phyloP scores from a whole-genome alignment of 1,140 invertebrate genomes.

The Melanaphis sacchari region DNA sequence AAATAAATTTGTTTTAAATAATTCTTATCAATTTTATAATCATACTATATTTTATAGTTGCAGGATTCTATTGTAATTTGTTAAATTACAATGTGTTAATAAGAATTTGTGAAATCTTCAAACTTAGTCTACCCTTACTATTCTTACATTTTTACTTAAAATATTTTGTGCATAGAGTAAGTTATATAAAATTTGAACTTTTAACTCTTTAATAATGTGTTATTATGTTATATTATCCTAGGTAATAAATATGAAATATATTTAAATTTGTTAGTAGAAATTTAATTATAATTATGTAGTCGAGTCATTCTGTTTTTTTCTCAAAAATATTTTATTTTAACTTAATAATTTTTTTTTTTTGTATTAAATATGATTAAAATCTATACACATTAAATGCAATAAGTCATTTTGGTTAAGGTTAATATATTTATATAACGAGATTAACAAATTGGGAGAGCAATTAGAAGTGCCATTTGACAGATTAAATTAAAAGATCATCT shows the following conservation, averaged over 20 bases:
- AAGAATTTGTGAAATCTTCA: neutral
- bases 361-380: too few relatives aligned
- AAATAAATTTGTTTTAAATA: neutral
- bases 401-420: too few relatives aligned
- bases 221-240: neutral
- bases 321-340: too few relatives aligned
- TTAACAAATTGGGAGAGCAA: too few relatives aligned
- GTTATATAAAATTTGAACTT: neutral
- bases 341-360: too few relatives aligned
- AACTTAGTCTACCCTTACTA: neutral
- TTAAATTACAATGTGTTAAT: neutral
- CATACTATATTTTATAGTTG: neutral
- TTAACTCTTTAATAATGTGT: neutral
- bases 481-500: too few relatives aligned
- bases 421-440: too few relatives aligned
- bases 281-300: neutral
- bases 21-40: neutral
- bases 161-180: neutral
- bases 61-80: neutral
- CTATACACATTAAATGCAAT: too few relatives aligned
- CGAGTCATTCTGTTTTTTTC: neutral
- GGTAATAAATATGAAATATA: neutral
- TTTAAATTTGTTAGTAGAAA: neutral
- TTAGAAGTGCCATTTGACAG: too few relatives aligned
- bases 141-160: neutral